phyloP scores from a whole-genome alignment of 2,888 invertebrate genomes.

The Rosalia funebris region DNA sequence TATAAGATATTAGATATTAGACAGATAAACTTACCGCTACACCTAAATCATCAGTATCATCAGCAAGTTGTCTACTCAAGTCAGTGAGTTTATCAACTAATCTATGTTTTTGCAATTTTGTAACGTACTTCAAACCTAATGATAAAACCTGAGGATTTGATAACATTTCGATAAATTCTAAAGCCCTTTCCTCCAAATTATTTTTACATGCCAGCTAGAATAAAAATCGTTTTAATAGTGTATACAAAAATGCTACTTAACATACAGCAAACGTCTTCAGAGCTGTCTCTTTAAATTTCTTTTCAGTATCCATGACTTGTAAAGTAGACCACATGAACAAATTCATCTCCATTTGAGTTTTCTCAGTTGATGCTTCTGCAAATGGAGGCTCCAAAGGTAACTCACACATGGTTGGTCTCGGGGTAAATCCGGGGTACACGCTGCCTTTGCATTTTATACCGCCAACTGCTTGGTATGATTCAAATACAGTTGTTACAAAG shows the following conservation, averaged over 20 bases:
- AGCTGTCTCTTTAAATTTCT: slow-evolving; percentile 79
- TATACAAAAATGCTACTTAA: slow-evolving; percentile 2
- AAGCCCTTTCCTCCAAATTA: slow-evolving; percentile 85
- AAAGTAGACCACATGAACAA: slow-evolving; percentile 74
- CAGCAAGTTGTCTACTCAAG: slow-evolving; percentile 49
- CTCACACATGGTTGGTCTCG: slow-evolving; percentile 84
- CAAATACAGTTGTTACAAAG: slow-evolving; percentile 82
- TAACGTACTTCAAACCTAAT: slow-evolving; percentile 89
- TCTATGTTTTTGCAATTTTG: slow-evolving; percentile 78
- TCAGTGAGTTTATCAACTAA: slow-evolving; percentile 79
- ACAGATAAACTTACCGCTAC: slow-evolving; percentile 33
- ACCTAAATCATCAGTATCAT: slow-evolving; percentile 43
- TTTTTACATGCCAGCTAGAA: slow-evolving; percentile 82
- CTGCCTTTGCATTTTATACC: slow-evolving; percentile 91
- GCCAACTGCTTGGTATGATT: slow-evolving; percentile 79
- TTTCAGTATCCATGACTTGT: slow-evolving; percentile 72
- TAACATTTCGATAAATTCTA: slow-evolving; percentile 86
- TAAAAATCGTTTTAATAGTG: slow-evolving; percentile 4
- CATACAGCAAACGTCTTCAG: slow-evolving; percentile 90
- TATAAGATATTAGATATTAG: background rate
- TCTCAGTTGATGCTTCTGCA: slow-evolving; percentile 72
- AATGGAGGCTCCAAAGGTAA: slow-evolving; percentile 72
- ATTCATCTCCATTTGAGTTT: slow-evolving; percentile 82
- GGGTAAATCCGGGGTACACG: slow-evolving; percentile 86
- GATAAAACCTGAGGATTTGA: slow-evolving; percentile 81